Evolutionary conservation across 2,797 vertebrate species (phyloP).

Genomic region (Pithecia hirsuta): DNA sequence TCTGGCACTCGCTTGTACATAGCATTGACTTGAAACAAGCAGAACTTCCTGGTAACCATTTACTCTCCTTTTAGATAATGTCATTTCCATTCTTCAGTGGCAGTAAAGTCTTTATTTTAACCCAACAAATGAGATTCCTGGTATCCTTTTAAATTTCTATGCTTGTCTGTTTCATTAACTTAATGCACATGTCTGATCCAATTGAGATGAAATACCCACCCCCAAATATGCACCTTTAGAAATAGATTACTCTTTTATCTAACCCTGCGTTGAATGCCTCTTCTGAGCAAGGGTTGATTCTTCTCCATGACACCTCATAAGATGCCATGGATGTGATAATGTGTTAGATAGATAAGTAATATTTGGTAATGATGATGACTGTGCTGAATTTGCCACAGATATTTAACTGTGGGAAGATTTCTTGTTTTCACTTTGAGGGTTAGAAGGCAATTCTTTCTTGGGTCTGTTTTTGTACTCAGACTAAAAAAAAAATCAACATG

Average conservation of each 20-base stretch:
- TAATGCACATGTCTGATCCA: background rate
- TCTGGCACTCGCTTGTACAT: background rate
- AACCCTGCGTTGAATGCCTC: background rate
- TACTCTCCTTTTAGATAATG: background rate
- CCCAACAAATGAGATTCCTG: background rate
- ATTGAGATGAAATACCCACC: background rate
- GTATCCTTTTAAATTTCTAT: background rate
- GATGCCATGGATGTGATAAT: background rate
- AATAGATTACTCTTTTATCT: background rate
- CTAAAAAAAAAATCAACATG: background rate
- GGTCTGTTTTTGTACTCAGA: conserved; percentile 51
- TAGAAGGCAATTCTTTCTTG: conserved; percentile 24
- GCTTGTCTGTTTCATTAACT: background rate
- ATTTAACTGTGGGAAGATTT: conserved; percentile 17
- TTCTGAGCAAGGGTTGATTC: background rate
- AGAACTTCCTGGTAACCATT: background rate
- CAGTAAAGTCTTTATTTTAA: background rate
- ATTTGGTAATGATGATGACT: background rate
- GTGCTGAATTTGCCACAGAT: background rate
- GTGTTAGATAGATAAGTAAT: background rate
- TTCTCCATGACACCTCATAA: background rate
- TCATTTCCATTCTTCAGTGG: background rate
- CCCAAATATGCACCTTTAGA: background rate
- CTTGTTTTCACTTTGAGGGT: conserved; percentile 45
- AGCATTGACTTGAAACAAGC: background rate